These are phyloP conservation scores for Hydropsyche betteni DNA, from an alignment of 2,888 invertebrate species.

Conservation along the genomic window DNA sequence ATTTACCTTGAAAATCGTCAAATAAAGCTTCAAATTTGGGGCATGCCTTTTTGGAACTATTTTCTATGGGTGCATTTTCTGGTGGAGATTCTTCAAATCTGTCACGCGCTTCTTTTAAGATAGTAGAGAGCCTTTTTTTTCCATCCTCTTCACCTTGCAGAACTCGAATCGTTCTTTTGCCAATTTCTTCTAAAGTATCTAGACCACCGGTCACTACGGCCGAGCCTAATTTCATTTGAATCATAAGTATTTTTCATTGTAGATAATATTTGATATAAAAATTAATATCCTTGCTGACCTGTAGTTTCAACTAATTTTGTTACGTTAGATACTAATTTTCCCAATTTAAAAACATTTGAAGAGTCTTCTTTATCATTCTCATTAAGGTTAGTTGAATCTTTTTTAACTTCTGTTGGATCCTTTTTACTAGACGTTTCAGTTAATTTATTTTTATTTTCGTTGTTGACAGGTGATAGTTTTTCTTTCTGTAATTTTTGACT, in stretches of 20 bases:
- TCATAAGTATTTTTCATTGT: too few relatives aligned
- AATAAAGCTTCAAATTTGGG: constrained; percentile 82
- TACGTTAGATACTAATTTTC: constrained; percentile 73
- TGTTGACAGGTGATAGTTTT: constrained; percentile 38
- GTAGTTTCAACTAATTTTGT: constrained; percentile 77
- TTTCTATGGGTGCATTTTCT: constrained; percentile 49
- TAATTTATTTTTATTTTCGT: constrained; percentile 34
- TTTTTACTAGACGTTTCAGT: constrained; percentile 17
- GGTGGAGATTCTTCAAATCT: constrained; percentile 65
- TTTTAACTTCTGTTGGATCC: constrained; percentile 20
- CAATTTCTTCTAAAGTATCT: constrained; percentile 91
- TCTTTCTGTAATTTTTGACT: constrained; percentile 55
- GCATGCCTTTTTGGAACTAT: constrained; percentile 58
- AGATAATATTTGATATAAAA: not conserved
- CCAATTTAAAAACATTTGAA: constrained; percentile 66
- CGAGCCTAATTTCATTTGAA: constrained; percentile 60
- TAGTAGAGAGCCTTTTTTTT: constrained; percentile 65
- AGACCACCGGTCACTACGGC: constrained; percentile 82
- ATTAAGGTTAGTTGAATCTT: not conserved
- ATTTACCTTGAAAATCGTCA: constrained; percentile 83
- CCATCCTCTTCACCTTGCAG: constrained; percentile 69
- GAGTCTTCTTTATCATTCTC: constrained; percentile 42
- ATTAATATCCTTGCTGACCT: constrained; percentile 56
- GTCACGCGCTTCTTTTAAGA: constrained; percentile 72
- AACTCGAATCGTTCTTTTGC: constrained; percentile 94